Evolutionary conservation across 1,140 invertebrate species (phyloP).

Genomic region (Trichomalopsis sarcophagae): DNA sequence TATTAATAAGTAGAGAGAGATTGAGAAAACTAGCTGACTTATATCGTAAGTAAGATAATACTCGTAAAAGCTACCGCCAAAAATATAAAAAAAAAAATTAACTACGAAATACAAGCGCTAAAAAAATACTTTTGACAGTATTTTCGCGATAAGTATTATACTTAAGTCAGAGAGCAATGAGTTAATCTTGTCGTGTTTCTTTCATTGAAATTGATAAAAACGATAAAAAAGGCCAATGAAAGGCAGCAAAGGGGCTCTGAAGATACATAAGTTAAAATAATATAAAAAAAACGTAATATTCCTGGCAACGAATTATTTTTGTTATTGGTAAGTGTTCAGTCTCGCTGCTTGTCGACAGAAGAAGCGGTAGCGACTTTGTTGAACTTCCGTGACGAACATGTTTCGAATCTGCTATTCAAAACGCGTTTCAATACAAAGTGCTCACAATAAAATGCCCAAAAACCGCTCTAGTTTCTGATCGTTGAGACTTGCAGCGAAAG

Average conservation of each 20-base stretch:
- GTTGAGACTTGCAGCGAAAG: constrained; percentile 25
- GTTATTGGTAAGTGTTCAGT: constrained; percentile 45
- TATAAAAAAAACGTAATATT: constrained; percentile 39
- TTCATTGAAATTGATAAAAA: constrained; percentile 22
- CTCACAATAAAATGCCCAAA: constrained; percentile 43
- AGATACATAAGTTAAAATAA: constrained; percentile 6
- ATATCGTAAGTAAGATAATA: constrained; percentile 44
- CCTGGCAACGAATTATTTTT: constrained; percentile 24
- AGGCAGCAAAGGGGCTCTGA: constrained; percentile 30
- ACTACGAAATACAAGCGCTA: constrained; percentile 21
- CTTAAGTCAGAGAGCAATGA: constrained; percentile 50
- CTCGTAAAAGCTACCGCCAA: constrained; percentile 31
- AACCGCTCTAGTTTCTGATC: neutral
- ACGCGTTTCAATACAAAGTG: neutral
- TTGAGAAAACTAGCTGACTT: constrained; percentile 2
- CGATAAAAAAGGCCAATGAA: constrained; percentile 35
- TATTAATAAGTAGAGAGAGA: constrained; percentile 11
- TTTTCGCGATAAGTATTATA: constrained; percentile 39
- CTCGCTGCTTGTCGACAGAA: constrained; percentile 33
- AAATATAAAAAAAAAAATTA: constrained; percentile 21
- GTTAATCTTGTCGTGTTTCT: constrained; percentile 20
- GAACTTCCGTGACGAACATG: constrained; percentile 7
- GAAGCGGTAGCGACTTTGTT: constrained; percentile 17
- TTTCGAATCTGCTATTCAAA: neutral
- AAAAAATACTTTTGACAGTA: constrained; percentile 28